Percentiles rank a stretch among this genome's conserved stretches.
Evolutionary conservation across 2,113 vertebrate genomes (phyloP).

Genomic region (Malurus elegans): DNA sequence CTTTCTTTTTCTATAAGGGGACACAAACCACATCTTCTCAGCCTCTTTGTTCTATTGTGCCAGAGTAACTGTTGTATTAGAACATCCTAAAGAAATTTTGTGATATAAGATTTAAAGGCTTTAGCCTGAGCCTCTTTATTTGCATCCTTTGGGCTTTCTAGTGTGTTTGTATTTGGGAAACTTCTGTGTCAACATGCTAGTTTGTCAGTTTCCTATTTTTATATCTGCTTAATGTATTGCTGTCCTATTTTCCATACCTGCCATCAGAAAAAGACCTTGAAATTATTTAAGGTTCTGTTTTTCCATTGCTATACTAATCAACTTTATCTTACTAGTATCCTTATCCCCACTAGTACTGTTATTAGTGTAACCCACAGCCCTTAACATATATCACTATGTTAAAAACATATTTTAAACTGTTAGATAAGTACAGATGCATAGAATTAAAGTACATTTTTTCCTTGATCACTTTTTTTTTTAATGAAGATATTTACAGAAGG

Average conservation of each 20-base stretch:
- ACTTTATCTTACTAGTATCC: background rate
- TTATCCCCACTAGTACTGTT: slow-evolving; percentile 3
- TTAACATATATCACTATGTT: background rate
- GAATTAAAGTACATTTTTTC: background rate
- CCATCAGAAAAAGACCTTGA: slow-evolving; percentile 18
- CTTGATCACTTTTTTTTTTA: background rate
- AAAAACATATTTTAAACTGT: background rate
- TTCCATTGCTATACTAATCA: slow-evolving; percentile 4
- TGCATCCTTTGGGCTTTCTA: background rate
- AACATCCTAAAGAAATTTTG: background rate
- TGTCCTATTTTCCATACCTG: slow-evolving; percentile 21
- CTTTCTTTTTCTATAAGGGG: background rate
- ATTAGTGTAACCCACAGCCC: slow-evolving; percentile 12
- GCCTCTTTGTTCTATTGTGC: background rate
- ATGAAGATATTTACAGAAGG: background rate
- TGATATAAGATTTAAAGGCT: background rate
- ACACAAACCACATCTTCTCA: background rate
- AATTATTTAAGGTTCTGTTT: slow-evolving; percentile 29
- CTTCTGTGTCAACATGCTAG: background rate
- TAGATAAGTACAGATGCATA: background rate
- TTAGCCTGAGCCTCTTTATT: background rate
- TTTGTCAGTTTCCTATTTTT: background rate
- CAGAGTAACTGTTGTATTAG: background rate
- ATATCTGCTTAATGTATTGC: background rate
- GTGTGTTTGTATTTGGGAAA: background rate